A percentile compares a stretch with the other conserved stretches of the same genome.
These are phyloP conservation scores for Cephalopterus ornatus DNA, from an alignment of 2,113 vertebrate genomes.

Conservation along the genomic window DNA sequence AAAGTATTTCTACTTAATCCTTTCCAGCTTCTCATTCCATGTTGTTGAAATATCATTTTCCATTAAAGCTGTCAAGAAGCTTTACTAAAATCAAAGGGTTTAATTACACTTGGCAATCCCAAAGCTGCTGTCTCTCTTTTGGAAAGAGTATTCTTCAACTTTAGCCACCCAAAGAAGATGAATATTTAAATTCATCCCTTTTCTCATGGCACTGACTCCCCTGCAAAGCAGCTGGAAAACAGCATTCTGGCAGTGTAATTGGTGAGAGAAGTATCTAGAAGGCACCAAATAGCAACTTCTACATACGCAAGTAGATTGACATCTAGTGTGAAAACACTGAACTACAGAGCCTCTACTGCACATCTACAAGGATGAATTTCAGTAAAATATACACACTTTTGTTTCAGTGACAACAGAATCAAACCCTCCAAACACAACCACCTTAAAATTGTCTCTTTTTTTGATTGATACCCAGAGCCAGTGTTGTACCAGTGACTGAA, in stretches of 20 bases:
- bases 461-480: not conserved
- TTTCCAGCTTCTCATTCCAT: not conserved
- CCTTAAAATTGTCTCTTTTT: not conserved
- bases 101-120: not conserved
- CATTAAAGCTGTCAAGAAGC: not conserved
- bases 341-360: not conserved
- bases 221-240: not conserved
- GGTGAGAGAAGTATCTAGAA: constrained; percentile 63
- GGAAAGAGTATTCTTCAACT: not conserved
- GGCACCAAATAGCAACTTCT: not conserved
- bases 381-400: not conserved
- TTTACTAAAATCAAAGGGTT: not conserved
- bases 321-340: constrained; percentile 62
- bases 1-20: not conserved
- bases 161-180: not conserved
- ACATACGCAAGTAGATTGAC: constrained; percentile 51
- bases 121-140: not conserved
- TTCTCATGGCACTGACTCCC: not conserved
- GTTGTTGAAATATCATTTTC: not conserved
- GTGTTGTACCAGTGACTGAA: not conserved
- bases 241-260: not conserved
- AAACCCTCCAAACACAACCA: not conserved
- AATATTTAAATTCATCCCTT: not conserved
- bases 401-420: not conserved
- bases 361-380: not conserved